Percentiles rank a stretch among this genome's conserved stretches.
Conservation (phyloP, 2,888 invertebrate genomes). For the Pyralis farinalis region DNA sequence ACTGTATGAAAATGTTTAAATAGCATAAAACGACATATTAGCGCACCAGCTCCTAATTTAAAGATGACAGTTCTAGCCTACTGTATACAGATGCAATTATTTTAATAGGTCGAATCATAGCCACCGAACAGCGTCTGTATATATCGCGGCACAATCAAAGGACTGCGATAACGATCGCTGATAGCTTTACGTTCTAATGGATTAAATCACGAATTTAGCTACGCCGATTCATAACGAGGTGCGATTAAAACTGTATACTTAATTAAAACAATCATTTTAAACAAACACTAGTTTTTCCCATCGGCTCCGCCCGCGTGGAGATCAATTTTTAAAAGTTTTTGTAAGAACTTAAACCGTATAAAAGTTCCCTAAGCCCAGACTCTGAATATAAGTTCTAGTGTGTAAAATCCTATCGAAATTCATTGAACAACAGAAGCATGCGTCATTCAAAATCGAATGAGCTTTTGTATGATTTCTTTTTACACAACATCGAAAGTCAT, state of each 20-base stretch:
- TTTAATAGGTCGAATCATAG: constrained; percentile 35
- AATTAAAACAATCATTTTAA: neutral
- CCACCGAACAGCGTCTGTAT: constrained; percentile 35
- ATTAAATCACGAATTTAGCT: constrained; percentile 11
- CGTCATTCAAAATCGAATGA: too few relatives aligned
- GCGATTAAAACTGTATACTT: neutral
- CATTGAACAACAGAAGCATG: too few relatives aligned
- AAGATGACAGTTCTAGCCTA: constrained; percentile 23
- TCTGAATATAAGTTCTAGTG: too few relatives aligned
- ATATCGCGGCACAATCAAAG: constrained; percentile 37
- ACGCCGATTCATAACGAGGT: constrained; percentile 5
- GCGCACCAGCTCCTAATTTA: constrained; percentile 23
- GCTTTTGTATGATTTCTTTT: too few relatives aligned
- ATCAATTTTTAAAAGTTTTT: too few relatives aligned
- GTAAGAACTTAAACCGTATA: too few relatives aligned
- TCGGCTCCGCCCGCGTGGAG: too few relatives aligned
- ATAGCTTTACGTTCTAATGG: constrained; percentile 13
- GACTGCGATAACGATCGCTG: constrained; percentile 17
- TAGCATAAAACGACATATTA: constrained; percentile 27
- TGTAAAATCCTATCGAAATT: too few relatives aligned
- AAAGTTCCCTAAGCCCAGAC: too few relatives aligned
- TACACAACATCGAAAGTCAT: too few relatives aligned
- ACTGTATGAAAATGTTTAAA: too few relatives aligned
- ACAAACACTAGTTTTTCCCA: too few relatives aligned
- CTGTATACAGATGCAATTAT: constrained; percentile 27